Evolutionary conservation across 2,888 invertebrate species (phyloP), one percentile per base, ranked within the genome.

Genomic region (Malacosoma neustria): DNA sequence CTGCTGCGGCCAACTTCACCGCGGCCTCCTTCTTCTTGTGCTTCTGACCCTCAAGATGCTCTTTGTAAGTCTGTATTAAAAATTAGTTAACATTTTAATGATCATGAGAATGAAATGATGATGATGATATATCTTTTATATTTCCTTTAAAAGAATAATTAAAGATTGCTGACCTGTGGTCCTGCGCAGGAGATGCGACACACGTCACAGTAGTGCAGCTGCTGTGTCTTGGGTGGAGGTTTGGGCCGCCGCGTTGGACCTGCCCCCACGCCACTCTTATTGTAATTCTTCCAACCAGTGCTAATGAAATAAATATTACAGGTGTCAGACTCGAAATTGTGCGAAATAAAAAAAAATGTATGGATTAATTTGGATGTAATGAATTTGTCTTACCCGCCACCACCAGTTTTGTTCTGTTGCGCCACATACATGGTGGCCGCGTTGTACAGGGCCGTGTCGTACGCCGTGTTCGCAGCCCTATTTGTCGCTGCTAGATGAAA

Each of bases 111-210:
- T 11, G 11, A 14, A 13, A 13, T 32, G 9, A 12, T 2, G 5
- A 32, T 1, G 13, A 13, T 31, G 2, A 31, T 31, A 4, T 3
- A 2, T 2, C 3, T 11, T 1, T 11, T 31, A 9, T 9, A 31
- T 3, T 3, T 31, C 31, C 0, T 31, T 31, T 30, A 11, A 1
- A 11, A 11, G 4, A 31, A n/a, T 12, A 6, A 7, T 15, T n/a
- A 13, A 33, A 29, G 22, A 3, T 15, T 6, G 1, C 9, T 4
- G 3, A 91, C 91, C 89, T 95, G 95, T 3, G 96, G 96, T 0
- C 97, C 97, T 46, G 96, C 97, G 77, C 97, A 98, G 64, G 97
- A 98, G 63, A 99, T 98, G 81, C 99, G 98, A 82, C 99, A 99
- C 9, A 98, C 97, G 75, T 99, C 98, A 73, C 99, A 99, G 81